A percentile compares a stretch with the other conserved stretches of the same genome.
phyloP scores from a whole-genome alignment of 1,140 invertebrate genomes.

The Hirudo medicinalis region DNA sequence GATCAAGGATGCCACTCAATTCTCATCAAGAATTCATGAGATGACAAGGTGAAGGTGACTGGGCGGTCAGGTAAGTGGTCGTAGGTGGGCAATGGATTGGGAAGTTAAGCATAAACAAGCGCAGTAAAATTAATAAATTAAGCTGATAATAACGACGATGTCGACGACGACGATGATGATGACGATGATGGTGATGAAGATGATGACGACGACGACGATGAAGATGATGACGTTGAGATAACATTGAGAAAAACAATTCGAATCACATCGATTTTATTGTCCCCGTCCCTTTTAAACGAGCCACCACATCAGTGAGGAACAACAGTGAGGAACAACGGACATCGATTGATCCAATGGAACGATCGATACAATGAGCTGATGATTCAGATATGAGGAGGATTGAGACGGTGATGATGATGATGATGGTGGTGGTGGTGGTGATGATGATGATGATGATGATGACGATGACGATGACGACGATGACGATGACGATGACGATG shows the following conservation, averaged over 20 bases:
- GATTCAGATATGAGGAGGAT: no score
- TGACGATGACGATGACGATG: conserved; percentile 1
- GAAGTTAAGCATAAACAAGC: conserved; percentile 6
- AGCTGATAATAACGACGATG: not conserved
- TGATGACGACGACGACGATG: conserved; percentile 23
- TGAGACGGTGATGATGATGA: not conserved
- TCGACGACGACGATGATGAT: conserved; percentile 11
- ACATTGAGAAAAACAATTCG: not conserved
- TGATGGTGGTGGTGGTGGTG: not conserved
- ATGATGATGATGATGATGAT: not conserved
- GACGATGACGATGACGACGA: not conserved
- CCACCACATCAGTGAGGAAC: no score
- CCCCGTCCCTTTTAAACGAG: no score
- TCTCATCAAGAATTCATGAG: no score
- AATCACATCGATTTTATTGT: no score
- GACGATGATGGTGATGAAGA: conserved; percentile 18
- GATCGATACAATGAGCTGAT: no score
- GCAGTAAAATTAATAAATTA: not conserved
- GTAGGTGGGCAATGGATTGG: not conserved
- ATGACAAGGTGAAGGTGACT: no score
- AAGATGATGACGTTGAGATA: conserved; percentile 6
- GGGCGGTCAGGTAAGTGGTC: no score
- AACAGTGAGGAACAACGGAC: no score
- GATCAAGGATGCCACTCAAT: no score
- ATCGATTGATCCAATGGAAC: no score